Percentiles rank a stretch among this genome's conserved stretches.
Conservation (phyloP, 2,113 vertebrate genomes). For the Cercocebus atys region DNA sequence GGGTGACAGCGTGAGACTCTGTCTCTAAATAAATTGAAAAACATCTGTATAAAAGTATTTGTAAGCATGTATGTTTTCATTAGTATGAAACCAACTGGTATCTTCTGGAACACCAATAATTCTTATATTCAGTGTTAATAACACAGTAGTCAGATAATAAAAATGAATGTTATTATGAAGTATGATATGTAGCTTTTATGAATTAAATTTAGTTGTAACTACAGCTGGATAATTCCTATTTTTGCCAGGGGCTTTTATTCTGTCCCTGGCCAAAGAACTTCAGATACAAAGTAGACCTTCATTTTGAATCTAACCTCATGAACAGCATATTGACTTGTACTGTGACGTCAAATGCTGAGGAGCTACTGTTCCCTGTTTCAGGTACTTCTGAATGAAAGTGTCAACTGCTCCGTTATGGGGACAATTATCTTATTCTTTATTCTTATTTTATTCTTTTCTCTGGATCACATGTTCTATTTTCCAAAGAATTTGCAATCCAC, state of each 20-base stretch:
- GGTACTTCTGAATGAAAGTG: neutral
- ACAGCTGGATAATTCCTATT: neutral
- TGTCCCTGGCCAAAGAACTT: neutral
- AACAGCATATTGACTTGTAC: neutral
- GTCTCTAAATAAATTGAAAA: neutral
- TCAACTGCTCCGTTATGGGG: neutral
- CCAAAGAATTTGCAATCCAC: neutral
- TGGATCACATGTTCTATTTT: neutral
- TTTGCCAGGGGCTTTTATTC: neutral
- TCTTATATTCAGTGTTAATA: neutral
- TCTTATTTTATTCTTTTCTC: neutral
- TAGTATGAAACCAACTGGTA: neutral
- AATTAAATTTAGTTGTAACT: neutral
- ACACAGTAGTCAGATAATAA: neutral
- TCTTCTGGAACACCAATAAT: neutral
- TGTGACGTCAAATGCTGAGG: neutral
- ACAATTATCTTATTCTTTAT: too few species aligned
- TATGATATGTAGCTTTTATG: neutral
- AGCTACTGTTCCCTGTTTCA: neutral
- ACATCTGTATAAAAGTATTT: neutral
- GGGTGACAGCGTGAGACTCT: too few species aligned
- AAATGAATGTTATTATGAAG: neutral
- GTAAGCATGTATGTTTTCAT: neutral
- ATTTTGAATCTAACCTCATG: neutral
- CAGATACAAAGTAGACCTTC: neutral